Conservation (phyloP, 2,888 invertebrate species). For the Thyatira batis region DNA sequence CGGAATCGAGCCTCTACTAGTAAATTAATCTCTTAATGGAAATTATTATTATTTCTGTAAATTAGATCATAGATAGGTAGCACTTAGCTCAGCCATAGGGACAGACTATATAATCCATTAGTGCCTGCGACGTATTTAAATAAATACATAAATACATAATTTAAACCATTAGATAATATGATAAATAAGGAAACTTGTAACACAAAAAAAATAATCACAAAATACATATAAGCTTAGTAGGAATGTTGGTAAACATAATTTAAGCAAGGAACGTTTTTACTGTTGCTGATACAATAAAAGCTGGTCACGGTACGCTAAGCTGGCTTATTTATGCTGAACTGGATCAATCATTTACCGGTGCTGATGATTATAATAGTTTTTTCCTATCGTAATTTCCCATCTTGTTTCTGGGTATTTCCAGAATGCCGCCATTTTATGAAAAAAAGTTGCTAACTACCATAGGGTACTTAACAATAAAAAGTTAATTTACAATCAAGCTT, state of each 20-base stretch:
- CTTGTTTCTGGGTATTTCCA: not conserved
- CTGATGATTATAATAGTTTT: not conserved
- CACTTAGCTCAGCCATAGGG: too few species aligned
- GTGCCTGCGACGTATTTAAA: too few species aligned
- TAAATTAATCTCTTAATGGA: too few species aligned
- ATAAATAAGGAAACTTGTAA: too few species aligned
- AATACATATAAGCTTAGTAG: not conserved
- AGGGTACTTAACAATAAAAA: not conserved
- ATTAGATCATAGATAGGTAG: too few species aligned
- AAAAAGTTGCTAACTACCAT: not conserved
- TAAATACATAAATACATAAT: too few species aligned
- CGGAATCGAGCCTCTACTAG: too few species aligned
- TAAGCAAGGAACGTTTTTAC: not conserved
- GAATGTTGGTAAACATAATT: too few species aligned
- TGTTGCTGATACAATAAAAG: not conserved
- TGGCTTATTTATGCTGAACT: not conserved
- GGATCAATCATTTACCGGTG: not conserved
- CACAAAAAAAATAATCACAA: not conserved
- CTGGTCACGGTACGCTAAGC: not conserved
- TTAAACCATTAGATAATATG: too few species aligned
- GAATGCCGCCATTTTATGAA: not conserved
- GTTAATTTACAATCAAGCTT: not conserved
- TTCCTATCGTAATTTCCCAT: not conserved
- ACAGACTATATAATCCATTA: too few species aligned
- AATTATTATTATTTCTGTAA: too few species aligned